phyloP scores from a whole-genome alignment of 92 coral and sea anemone genomes.

The Umimayanthus kanabou region DNA sequence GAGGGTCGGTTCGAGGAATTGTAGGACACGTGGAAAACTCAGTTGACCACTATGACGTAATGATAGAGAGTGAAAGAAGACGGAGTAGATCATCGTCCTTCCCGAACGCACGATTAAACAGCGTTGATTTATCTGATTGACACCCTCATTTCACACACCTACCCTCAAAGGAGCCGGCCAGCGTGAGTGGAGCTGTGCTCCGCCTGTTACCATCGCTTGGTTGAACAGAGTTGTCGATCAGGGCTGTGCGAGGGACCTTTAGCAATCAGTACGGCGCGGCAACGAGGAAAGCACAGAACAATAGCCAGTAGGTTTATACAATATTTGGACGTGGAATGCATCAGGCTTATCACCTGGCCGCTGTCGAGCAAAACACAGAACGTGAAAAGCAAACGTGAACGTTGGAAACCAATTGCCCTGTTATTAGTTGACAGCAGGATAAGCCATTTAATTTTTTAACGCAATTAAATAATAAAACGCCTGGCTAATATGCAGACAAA shows the following conservation, averaged over 20 bases:
- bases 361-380: no score
- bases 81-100: constrained; percentile 9
- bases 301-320: no score
- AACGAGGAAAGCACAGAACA: no score
- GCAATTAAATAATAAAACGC: no score
- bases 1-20: constrained; percentile 94
- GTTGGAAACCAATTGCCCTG: no score
- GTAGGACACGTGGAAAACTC: constrained; percentile 91
- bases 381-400: no score
- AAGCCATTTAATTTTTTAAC: no score
- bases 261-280: no score
- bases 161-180: background rate
- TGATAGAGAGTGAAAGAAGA: constrained; percentile 60
- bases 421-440: no score
- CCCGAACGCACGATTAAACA: constrained; percentile 6
- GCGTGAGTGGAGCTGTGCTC: background rate
- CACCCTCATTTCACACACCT: background rate
- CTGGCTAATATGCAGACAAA: no score
- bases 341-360: no score
- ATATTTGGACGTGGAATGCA: no score
- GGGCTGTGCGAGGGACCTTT: background rate
- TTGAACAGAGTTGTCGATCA: background rate
- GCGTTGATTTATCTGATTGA: constrained; percentile 33
- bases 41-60: constrained; percentile 81
- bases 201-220: background rate